phyloP scores from a whole-genome alignment of 2,797 vertebrate species.

The Acrocephalus scirpaceus region DNA sequence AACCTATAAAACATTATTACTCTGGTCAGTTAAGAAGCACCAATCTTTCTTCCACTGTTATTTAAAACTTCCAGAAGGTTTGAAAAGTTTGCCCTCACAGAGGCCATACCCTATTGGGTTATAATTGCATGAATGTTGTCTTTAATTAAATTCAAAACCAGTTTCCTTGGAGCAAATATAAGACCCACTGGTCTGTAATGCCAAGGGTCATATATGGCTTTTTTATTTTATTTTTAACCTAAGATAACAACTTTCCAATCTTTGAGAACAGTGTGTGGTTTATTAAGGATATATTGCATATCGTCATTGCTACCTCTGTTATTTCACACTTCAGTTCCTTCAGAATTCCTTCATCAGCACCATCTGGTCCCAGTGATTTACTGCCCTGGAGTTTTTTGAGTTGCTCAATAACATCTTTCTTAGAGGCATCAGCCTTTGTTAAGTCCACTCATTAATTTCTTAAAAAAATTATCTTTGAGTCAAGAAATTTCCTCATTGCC shows the following conservation, averaged over 20 bases:
- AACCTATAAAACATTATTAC: constrained; percentile 24
- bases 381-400: neutral
- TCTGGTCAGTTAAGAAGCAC: neutral
- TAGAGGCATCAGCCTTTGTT: neutral
- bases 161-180: constrained; percentile 6
- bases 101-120: neutral
- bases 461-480: neutral
- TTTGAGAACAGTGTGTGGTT: constrained; percentile 18
- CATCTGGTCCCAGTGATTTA: constrained; percentile 56
- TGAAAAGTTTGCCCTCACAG: neutral
- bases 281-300: constrained; percentile 51
- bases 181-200: constrained; percentile 17
- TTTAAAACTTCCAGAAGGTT: constrained; percentile 11
- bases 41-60: neutral
- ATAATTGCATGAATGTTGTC: constrained; percentile 15
- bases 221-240: constrained; percentile 27
- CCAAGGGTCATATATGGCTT: neutral
- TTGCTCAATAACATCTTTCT: neutral
- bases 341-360: constrained; percentile 55
- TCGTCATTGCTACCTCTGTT: constrained; percentile 48
- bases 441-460: neutral
- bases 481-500: neutral
- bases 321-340: constrained; percentile 64
- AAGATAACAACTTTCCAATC: constrained; percentile 31
- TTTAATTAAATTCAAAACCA: constrained; percentile 38